These are phyloP conservation scores for Orientallactaga bullata DNA, from an alignment of 2,113 vertebrate species.

Conservation along the genomic window DNA sequence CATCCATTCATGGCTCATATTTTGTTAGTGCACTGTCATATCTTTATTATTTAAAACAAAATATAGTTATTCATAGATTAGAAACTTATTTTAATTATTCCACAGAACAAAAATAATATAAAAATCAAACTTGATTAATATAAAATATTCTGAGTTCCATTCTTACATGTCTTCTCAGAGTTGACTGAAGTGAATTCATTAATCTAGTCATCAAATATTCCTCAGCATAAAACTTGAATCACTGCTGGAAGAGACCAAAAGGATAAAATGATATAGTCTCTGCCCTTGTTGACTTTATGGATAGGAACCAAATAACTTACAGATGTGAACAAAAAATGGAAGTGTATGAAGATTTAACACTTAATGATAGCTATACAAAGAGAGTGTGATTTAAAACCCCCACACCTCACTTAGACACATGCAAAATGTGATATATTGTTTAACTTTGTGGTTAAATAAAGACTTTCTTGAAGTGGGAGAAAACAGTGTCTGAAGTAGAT, in stretches of 20 bases:
- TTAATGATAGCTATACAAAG: background rate
- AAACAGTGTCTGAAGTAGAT: background rate
- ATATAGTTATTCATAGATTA: background rate
- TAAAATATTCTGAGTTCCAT: background rate
- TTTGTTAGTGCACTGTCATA: background rate
- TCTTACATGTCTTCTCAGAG: background rate
- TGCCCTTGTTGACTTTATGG: background rate
- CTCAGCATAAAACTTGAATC: background rate
- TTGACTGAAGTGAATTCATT: background rate
- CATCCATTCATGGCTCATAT: background rate
- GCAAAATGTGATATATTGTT: background rate
- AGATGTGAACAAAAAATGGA: background rate
- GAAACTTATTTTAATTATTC: background rate
- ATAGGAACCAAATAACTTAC: background rate
- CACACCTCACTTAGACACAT: background rate
- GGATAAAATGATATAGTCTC: background rate
- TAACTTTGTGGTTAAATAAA: background rate
- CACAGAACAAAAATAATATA: background rate
- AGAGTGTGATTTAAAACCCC: background rate
- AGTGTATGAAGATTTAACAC: background rate
- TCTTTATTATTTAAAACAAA: conserved; percentile 18
- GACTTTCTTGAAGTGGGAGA: background rate
- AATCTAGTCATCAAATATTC: background rate
- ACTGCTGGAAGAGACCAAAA: background rate
- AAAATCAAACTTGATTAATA: background rate